These are phyloP conservation scores for Pogonocherus hispidulus DNA, from an alignment of 2,888 invertebrate genomes.

Conservation along the genomic window DNA sequence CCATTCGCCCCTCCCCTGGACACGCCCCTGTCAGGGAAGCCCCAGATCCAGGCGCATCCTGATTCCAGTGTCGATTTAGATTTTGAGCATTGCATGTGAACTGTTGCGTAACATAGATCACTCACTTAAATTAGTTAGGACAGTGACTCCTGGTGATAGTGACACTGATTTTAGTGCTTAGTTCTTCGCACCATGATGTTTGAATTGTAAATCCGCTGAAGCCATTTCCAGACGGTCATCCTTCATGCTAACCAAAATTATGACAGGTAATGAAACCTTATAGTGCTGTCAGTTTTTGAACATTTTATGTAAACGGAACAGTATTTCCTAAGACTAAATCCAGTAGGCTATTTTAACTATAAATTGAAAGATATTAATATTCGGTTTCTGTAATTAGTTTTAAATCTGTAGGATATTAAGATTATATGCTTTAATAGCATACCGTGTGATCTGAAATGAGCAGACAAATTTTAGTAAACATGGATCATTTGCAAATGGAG, in stretches of 20 bases:
- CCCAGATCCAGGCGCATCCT: conserved; percentile 61
- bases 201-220: conserved; percentile 1
- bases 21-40: conserved; percentile 67
- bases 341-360: no score
- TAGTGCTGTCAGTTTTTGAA: neutral
- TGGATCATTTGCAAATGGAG: no score
- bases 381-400: no score
- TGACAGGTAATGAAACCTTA: conserved; percentile 36
- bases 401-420: no score
- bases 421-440: no score
- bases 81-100: conserved; percentile 47
- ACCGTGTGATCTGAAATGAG: no score
- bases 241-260: conserved; percentile 39
- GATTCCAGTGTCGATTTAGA: conserved; percentile 54
- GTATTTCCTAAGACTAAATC: no score
- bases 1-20: conserved; percentile 72
- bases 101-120: conserved; percentile 43
- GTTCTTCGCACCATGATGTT: conserved; percentile 14
- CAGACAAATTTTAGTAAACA: no score
- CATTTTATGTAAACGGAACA: no score
- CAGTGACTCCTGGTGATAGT: conserved; percentile 25
- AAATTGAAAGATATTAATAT: no score
- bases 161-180: conserved; percentile 22
- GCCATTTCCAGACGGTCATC: neutral
- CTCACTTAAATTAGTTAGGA: conserved; percentile 12